phyloP scores from a whole-genome alignment of 2,113 vertebrate species.

The Silurus glanis region DNA sequence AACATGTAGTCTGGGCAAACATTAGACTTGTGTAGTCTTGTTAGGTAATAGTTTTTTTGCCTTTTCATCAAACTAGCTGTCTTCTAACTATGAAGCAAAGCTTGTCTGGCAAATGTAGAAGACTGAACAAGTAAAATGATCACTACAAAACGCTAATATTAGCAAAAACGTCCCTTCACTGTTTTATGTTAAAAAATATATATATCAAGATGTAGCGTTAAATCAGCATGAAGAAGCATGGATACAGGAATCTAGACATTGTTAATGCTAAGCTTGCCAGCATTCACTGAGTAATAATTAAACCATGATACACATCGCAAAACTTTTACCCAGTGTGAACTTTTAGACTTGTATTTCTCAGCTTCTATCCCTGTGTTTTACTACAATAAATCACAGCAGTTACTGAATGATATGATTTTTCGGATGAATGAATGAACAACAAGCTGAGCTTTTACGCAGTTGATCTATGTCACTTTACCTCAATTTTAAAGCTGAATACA shows the following conservation, averaged over 20 bases:
- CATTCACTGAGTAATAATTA: neutral
- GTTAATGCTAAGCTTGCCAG: neutral
- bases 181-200: neutral
- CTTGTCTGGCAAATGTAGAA: neutral
- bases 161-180: neutral
- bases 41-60: no score
- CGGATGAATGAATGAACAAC: neutral
- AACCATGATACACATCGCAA: neutral
- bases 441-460: neutral
- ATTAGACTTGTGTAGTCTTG: no score
- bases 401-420: neutral
- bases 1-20: no score
- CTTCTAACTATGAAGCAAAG: neutral
- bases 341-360: neutral
- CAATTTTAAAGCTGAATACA: neutral
- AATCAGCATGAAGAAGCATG: neutral
- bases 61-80: no score
- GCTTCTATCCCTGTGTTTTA: neutral
- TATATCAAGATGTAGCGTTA: neutral
- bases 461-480: neutral
- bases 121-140: neutral
- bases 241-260: neutral
- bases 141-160: neutral
- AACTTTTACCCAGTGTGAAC: neutral
- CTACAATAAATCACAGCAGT: neutral